Evolutionary conservation across 2,888 invertebrate species (phyloP), one percentile per base, ranked within the genome.

Genomic region (Oscheius myriophilus): DNA sequence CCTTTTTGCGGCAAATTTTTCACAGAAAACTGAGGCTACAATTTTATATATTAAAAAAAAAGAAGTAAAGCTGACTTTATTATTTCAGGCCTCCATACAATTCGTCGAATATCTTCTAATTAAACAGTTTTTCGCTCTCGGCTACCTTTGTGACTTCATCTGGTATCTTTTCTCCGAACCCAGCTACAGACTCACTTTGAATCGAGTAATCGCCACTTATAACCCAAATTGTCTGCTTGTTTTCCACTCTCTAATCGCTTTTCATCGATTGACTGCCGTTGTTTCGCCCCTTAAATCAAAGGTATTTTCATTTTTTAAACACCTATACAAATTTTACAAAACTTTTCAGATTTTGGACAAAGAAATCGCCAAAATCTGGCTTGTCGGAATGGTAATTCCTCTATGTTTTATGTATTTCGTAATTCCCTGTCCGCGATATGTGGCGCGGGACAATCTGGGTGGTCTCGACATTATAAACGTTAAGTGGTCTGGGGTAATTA

Each of bases 391-490:
- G 9, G 16, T 71, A 0, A 18, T 63, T 39, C 71, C 74, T 14
- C 33, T 74, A 9, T 59, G 64, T 1, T 74, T 74, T 45, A 74
- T 74, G 74, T 74, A 71, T 71, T 74, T 71, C 18, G 70, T 71
- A 61, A 41, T 71, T 14, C 59, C 59, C 16, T 26, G 59, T 7
- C 45, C 26, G 16, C 46, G 59, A 12, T 59, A n/a, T 21, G 59
- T 59, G n/a, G 45, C 45, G 16, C 0, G 45, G 2, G 59, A 59
- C 33, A 0, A 23, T 12, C 45, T 14, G 9, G 59, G 59, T n/a
- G 59, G 59, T 46, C 46, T 59, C 12, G 25, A 33, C n/a, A 59
- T 59, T 45, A 46, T 46, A 25, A 46, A 59, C 23, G 46, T 26
- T 12, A 26, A 33, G 2, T 59, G 45, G 21, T 59, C 21, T 33